Conservation (phyloP, 2,888 invertebrate genomes). For the Penaeus monodon region DNA sequence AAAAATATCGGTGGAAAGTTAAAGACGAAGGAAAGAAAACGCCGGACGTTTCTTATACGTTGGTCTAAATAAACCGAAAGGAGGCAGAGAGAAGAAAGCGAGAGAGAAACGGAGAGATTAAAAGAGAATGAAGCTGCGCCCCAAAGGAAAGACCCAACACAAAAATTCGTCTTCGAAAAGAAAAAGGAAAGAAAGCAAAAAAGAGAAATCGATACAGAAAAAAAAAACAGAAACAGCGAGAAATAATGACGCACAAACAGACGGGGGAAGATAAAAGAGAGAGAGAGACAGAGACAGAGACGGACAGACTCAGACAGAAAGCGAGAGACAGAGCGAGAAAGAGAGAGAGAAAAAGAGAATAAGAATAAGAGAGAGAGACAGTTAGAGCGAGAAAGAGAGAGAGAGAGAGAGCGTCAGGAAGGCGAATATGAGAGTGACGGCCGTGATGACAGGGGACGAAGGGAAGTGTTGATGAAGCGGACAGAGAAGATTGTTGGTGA, state of each 20-base stretch:
- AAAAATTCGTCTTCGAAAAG: too few relatives aligned
- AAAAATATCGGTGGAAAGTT: conserved; percentile 8
- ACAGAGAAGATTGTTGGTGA: conserved; percentile 6
- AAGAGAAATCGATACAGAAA: neutral
- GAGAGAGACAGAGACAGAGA: neutral
- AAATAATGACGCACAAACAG: too few relatives aligned
- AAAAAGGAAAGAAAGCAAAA: neutral
- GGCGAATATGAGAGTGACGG: neutral
- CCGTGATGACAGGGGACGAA: neutral
- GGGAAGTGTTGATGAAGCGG: neutral
- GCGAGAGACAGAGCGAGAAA: neutral
- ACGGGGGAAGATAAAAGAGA: neutral
- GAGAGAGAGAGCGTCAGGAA: neutral
- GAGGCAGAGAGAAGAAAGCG: neutral
- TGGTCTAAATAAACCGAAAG: neutral
- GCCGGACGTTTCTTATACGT: neutral
- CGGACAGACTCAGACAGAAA: neutral
- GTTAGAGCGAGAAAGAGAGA: neutral
- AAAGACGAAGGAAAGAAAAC: conserved; percentile 13
- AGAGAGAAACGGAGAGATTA: neutral
- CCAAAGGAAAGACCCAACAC: too few relatives aligned
- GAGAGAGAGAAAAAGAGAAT: too few relatives aligned
- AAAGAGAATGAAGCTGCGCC: neutral
- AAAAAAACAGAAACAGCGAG: neutral
- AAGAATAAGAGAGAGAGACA: neutral